Base-by-base conservation (phyloP, 2,888 invertebrate species). In the Dynastes tityus region DNA sequence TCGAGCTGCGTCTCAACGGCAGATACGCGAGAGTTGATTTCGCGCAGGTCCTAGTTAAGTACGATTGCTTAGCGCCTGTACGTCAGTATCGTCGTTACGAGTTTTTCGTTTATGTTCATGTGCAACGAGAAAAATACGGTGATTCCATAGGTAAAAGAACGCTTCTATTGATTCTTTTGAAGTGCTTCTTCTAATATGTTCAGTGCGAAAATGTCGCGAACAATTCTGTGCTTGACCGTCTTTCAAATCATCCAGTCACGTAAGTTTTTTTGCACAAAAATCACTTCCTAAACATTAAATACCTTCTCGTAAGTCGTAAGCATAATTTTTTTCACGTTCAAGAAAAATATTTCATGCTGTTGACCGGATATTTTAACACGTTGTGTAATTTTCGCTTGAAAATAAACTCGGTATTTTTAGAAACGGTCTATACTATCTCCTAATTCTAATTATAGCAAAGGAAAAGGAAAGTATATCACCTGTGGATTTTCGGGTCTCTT, bases 331-430 rank as follows among this genome's bases (percentile, higher is more conserved):
- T 37, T n/a, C n/a, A 3, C 2, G 1, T n/a, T 55, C 4, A 16
- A 6, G 32, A n/a, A 16, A 55, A 16, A 32, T 13, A 68, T 68
- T 51, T 27, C 49, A 27, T 68, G 22, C 49, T 32, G 32, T 63
- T 32, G 63, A 32, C 63, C 63, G 49, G 68, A 4, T 51, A 68
- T 68, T 51, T 68, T 68, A 27, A n/a, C 32, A 51, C 22, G 68
- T 68, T 51, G 68, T 29, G 68, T 32, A 67, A 67, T 67, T 40
- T 67, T 45, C 45, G 11, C 8, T 8, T 8, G 1, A 45, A 45
- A 45, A 45, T 11, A 45, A 45, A 45, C 45, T 8, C 29, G 51
- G 29, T 68, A 68, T 68, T 68, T 68, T 68, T 68, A 68, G 68
- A 29, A 13, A 9, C 29, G 9, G 68, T 55, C 22, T 55, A 5